phyloP scores from a whole-genome alignment of 2,888 invertebrate genomes.

The Amphimallon solstitiale region DNA sequence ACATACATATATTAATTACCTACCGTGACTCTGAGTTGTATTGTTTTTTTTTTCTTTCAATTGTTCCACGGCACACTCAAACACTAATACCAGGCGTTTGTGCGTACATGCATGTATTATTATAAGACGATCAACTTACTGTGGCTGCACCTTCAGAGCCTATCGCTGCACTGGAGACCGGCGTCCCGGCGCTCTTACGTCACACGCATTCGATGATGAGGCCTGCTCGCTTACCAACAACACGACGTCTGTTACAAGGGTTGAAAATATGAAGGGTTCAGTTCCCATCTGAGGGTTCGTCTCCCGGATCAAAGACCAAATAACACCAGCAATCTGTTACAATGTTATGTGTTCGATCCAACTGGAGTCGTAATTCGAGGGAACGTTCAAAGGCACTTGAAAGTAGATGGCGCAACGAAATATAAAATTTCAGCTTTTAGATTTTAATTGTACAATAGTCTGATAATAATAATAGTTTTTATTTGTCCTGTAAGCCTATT shows the following conservation, averaged over 20 bases:
- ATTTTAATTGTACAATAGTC: too few species aligned
- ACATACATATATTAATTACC: conserved; percentile 36
- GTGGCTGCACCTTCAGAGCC: conserved; percentile 47
- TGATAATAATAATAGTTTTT: too few species aligned
- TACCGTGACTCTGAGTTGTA: conserved; percentile 42
- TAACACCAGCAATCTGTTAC: conserved; percentile 18
- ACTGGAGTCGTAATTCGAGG: background rate
- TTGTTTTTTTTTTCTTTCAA: conserved; percentile 33
- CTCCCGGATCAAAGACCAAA: conserved; percentile 33
- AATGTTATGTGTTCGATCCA: background rate
- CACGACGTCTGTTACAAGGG: conserved; percentile 25
- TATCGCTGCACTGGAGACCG: conserved; percentile 50
- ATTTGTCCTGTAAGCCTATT: too few species aligned
- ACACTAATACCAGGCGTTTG: conserved; percentile 47
- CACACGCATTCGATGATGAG: conserved; percentile 45
- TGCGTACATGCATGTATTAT: conserved; percentile 51
- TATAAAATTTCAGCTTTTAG: too few species aligned
- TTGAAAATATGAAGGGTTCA: conserved; percentile 28
- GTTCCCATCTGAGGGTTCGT: conserved; percentile 40
- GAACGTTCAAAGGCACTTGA: conserved; percentile 6
- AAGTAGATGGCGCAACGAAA: conserved; percentile 24
- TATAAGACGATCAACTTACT: conserved; percentile 42
- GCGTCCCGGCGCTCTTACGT: conserved; percentile 56
- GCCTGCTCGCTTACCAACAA: conserved; percentile 29
- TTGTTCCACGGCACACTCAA: conserved; percentile 47